These are phyloP conservation scores for Grapholita molesta DNA, from an alignment of 1,140 invertebrate species.

Conservation along the genomic window DNA sequence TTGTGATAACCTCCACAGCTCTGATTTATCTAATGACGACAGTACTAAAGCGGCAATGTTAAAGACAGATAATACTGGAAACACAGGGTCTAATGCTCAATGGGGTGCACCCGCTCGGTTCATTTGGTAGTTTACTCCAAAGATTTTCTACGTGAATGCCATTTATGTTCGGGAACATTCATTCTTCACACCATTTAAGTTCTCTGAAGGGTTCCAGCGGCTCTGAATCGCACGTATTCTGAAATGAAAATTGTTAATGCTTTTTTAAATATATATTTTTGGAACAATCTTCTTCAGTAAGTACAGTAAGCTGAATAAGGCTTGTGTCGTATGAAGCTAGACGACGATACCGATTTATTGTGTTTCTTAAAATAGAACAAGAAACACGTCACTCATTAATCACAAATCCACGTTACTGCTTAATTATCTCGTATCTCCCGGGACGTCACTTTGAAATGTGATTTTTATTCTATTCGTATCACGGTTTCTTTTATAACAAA, in stretches of 20 bases:
- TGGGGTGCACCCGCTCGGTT: constrained; percentile 2
- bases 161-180: constrained; percentile 3
- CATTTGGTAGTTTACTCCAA: not conserved
- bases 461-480: not conserved
- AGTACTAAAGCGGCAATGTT: not conserved
- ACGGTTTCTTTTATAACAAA: not conserved
- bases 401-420: not conserved
- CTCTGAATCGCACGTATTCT: too few relatives aligned
- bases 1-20: too few relatives aligned
- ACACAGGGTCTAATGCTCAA: not conserved
- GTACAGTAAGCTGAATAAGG: too few relatives aligned
- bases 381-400: not conserved
- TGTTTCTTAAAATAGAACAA: not conserved
- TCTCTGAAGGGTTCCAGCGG: not conserved
- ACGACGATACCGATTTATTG: not conserved
- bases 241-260: too few relatives aligned
- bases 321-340: not conserved
- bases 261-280: too few relatives aligned
- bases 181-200: not conserved
- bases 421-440: not conserved
- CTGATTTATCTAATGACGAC: too few relatives aligned
- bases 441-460: not conserved
- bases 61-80: not conserved
- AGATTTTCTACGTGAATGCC: constrained; percentile 10
- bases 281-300: too few relatives aligned